A percentile compares a stretch with the other conserved stretches of the same genome.
Evolutionary conservation across 2,888 invertebrate species (phyloP).

Genomic region (Anodontia alba): DNA sequence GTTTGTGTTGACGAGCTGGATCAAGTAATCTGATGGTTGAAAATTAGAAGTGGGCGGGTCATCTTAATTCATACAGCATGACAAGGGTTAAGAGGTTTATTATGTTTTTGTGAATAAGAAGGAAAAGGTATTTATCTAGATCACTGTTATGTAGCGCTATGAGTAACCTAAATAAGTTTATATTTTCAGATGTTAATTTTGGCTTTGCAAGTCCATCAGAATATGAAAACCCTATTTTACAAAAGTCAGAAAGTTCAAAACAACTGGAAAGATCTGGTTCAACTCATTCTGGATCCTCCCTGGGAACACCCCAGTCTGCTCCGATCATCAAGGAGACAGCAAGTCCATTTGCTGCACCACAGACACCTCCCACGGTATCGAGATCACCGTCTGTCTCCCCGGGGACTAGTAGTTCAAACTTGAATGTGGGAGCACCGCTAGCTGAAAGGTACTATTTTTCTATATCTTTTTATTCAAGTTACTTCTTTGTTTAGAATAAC

Average conservation of each 20-base stretch:
- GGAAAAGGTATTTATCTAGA: no score
- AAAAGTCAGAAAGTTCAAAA: background rate
- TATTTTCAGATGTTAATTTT: conserved; percentile 48
- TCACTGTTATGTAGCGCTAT: no score
- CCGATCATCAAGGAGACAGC: conserved; percentile 47
- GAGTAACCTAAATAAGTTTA: background rate
- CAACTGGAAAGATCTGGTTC: conserved; percentile 45
- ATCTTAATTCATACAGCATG: no score
- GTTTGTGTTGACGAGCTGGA: no score
- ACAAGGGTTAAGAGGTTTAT: no score
- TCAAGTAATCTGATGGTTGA: no score
- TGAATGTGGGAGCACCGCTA: conserved; percentile 51
- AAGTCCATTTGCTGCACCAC: conserved; percentile 29
- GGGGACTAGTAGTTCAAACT: conserved; percentile 41
- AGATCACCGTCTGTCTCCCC: conserved; percentile 58
- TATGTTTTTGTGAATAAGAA: no score
- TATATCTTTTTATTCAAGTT: background rate
- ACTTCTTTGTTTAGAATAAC: background rate
- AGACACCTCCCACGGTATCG: conserved; percentile 29
- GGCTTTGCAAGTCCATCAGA: conserved; percentile 6
- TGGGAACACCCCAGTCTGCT: conserved; percentile 58
- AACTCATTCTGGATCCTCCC: conserved; percentile 49
- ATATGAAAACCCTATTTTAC: background rate
- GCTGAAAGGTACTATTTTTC: conserved; percentile 56
- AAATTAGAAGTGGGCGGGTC: no score